phyloP scores from a whole-genome alignment of 2,888 invertebrate species.

The Drosophila infuscata region DNA sequence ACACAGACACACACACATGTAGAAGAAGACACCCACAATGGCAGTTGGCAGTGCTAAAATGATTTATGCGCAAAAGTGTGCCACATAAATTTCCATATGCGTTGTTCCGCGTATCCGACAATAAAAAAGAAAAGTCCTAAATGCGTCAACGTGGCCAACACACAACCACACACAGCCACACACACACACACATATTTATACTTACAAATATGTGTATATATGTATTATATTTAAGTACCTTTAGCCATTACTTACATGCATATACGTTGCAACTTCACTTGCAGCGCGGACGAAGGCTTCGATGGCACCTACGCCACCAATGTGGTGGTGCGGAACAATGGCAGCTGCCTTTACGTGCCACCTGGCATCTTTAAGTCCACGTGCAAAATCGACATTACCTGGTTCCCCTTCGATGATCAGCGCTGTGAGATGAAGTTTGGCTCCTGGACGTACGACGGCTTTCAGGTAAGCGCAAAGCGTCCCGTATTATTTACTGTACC shows the following conservation, averaged over 20 bases:
- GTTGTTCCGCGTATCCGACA: conserved; percentile 29
- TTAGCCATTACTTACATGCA: conserved; percentile 37
- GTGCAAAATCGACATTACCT: conserved; percentile 99
- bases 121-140: conserved; percentile 37
- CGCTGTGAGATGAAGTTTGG: conserved; percentile 99
- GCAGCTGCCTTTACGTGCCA: conserved; percentile 97
- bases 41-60: conserved; percentile 55
- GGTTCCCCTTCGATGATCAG: conserved; percentile 99
- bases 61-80: conserved; percentile 64
- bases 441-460: conserved; percentile 99
- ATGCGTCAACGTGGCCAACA: conserved; percentile 51
- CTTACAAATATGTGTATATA: conserved; percentile 4
- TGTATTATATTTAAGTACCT: conserved; percentile 20
- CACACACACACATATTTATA: conserved; percentile 1
- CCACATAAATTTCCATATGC: conserved; percentile 65
- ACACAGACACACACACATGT: conserved; percentile 1
- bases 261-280: conserved; percentile 55
- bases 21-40: background rate
- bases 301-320: conserved; percentile 99
- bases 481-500: background rate
- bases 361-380: conserved; percentile 99
- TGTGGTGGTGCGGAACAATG: conserved; percentile 97
- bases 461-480: conserved; percentile 89
- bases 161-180: conserved; percentile 2
- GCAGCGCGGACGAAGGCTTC: conserved; percentile 99